Base-by-base conservation (phyloP, 2,888 invertebrate species). In the Torymus auratus region DNA sequence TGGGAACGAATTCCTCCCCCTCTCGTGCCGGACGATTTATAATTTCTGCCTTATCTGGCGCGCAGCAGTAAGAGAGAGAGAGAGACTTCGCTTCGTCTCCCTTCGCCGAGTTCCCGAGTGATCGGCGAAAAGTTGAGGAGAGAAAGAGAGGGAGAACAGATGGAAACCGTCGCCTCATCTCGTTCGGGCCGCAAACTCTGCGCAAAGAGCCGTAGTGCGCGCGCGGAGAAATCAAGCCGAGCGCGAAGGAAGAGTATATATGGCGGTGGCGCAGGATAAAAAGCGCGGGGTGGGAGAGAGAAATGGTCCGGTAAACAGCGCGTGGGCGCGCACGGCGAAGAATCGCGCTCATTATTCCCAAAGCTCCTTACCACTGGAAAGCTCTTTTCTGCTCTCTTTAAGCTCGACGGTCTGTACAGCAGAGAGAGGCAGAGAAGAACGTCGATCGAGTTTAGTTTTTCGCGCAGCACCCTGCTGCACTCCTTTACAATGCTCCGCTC, bases 271-370 rank as follows among this genome's bases (percentile, higher is more conserved):
- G 41, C 41, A 7, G 41, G 41, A 41, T 13, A 52, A 69, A 50
- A 70, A 55, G 62, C 72, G 69, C 64, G 68, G 69, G 69, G 71
- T 41, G 41, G 41, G 41, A 41, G 41, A 41, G 41, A 41, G 41
- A 41, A 65, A 74, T 65, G 56, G 60, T 15, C 74, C 75, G 56
- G 53, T 58, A 75, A 75, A 67, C 67, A 75, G 11, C 58, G 52
- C 50, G 50, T 23, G 41, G 7, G 41, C 41, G 41, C 41, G 41
- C 41, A 7, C 41, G 41, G 41, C 41, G 41, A 73, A 73, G 62
- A 64, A 73, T 73, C 75, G 64, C 75, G 50, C 67, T 75, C 75
- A 60, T 75, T 75, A 75, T 75, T 75, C 65, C 52, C 65, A 58
- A 74, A 65, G 65, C 65, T 73, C 73, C 73, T 65, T 73, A 60